Evolutionary conservation across 37 sponge, comb jelly and placozoan genomes (phyloP), one percentile per base, ranked within the genome.

Genomic region (Agelas oroides): DNA sequence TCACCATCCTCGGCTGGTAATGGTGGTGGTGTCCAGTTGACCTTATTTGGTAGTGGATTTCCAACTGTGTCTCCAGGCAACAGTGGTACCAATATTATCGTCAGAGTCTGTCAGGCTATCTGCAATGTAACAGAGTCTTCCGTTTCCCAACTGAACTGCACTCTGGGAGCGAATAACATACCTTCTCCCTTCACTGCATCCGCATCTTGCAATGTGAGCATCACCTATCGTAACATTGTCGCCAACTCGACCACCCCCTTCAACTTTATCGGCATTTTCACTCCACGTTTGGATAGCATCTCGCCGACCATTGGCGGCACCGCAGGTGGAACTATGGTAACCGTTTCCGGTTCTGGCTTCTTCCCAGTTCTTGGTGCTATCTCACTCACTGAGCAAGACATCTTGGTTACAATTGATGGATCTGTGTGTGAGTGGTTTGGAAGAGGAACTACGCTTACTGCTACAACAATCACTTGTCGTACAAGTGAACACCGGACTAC

Each of bases 321-420:
- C 38, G 92, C 72, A n/a, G 99, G 99, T 15, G 99, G 99, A 23
- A 93, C 98, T 32, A 54, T 70, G 14, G 75, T 96, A 0, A 90
- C 92, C 18, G 80, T 98, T 17, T 53, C 37, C 23, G 98, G 98
- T 1, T 84, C 35, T 53, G 83, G 90, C 21, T 87, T 96, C 77
- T 66, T 69, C 24, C 80, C 88, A 27, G 73, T 40, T 5, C 64
- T 73, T 18, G 33, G 39, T 11, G 23, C 83, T 32, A 34, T 23
- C 32, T 39, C 46, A 1, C 59, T 68, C 37, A 21, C 24, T 16
- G 46, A 53, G 23, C 59, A 30, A 37, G 79, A 76, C 53, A 53
- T 82, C 39, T 73, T 76, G 46, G 90, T 95, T 21, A 79, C 90
- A 55, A 83, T 92, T 25, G 93, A 89, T 66, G 80, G 90, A 6